These are phyloP conservation scores for Cyprinodon brontotheroides DNA, from an alignment of 2,113 vertebrate genomes.

Conservation along the genomic window DNA sequence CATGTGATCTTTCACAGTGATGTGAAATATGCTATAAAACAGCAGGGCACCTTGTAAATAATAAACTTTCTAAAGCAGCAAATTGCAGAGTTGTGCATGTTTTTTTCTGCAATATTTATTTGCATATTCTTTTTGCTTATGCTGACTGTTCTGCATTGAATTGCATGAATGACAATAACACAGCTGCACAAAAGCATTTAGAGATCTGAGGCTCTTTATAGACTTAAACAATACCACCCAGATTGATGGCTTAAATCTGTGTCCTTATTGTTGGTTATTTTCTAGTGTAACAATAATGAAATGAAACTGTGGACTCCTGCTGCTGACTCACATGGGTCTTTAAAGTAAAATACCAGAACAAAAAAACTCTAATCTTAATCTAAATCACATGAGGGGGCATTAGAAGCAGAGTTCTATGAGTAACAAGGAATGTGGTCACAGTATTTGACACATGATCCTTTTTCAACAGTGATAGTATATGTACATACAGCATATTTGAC, in stretches of 20 bases:
- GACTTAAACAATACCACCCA: slow-evolving; percentile 8
- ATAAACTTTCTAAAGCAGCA: neutral
- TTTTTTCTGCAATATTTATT: neutral
- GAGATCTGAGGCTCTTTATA: slow-evolving; percentile 1
- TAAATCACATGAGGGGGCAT: slow-evolving; percentile 53
- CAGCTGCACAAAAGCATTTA: slow-evolving; percentile 6
- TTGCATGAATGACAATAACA: neutral
- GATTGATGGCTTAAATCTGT: slow-evolving; percentile 11
- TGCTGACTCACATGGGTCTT: neutral
- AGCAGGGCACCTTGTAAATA: slow-evolving; percentile 8
- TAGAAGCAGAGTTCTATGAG: slow-evolving; percentile 50
- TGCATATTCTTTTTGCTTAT: neutral
- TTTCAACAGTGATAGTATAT: neutral
- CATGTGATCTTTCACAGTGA: neutral
- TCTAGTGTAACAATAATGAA: neutral
- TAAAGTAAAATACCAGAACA: slow-evolving; percentile 1
- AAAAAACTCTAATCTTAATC: slow-evolving; percentile 41
- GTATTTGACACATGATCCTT: neutral
- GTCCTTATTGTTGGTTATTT: neutral
- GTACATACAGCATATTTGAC: neutral
- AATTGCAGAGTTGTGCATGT: neutral
- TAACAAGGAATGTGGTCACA: neutral
- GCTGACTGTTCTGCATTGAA: neutral
- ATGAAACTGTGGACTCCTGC: neutral
- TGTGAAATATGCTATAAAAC: neutral